Percentiles rank a stretch among this genome's conserved stretches.
Conservation (phyloP, 2,113 vertebrate genomes). For the Prinia subflava region DNA sequence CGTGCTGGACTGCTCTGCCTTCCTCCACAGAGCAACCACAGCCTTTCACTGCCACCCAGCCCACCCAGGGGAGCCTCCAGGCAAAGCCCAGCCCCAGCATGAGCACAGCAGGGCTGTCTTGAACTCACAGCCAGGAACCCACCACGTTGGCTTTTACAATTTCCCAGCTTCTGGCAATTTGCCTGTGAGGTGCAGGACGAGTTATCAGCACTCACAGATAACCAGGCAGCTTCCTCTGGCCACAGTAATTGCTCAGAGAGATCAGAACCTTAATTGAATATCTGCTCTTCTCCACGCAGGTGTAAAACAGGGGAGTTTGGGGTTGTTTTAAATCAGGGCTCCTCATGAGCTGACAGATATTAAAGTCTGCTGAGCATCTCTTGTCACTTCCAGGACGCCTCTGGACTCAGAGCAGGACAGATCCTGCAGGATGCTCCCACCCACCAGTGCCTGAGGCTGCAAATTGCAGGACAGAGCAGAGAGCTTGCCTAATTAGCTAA, state of each 20-base stretch:
- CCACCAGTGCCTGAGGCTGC: background rate
- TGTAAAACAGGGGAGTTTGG: rapidly evolving
- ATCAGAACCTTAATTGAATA: background rate
- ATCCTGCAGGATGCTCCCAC: background rate
- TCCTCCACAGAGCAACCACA: rapidly evolving
- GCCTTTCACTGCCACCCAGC: rapidly evolving
- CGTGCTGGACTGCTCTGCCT: background rate
- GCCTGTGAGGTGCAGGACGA: background rate
- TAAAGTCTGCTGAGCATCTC: background rate
- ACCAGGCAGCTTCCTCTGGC: background rate
- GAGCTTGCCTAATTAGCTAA: background rate
- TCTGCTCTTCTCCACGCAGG: background rate
- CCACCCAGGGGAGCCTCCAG: background rate
- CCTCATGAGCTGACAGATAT: background rate
- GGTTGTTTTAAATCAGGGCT: background rate
- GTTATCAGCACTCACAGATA: background rate
- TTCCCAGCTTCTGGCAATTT: background rate
- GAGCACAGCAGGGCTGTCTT: background rate
- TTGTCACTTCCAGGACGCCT: background rate
- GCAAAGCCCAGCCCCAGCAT: rapidly evolving
- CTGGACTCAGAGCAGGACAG: rapidly evolving
- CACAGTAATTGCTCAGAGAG: background rate
- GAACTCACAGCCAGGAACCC: rapidly evolving
- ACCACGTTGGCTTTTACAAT: rapidly evolving
- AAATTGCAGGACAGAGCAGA: background rate